These are phyloP conservation scores for Tinea trinotella DNA, from an alignment of 2,888 invertebrate genomes.

Conservation along the genomic window DNA sequence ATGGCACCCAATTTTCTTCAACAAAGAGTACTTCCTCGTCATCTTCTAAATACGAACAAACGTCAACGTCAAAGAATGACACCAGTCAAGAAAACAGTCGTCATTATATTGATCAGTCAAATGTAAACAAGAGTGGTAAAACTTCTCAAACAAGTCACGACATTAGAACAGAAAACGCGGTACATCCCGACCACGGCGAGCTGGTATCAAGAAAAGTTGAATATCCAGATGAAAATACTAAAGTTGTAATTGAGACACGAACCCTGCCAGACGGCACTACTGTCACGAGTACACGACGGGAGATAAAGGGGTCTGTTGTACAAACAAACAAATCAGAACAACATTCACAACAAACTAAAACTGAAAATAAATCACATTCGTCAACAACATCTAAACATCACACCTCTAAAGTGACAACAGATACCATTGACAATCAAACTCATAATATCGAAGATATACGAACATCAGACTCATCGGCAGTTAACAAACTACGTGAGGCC, in stretches of 20 bases:
- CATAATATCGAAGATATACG: background rate
- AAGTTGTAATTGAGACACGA: constrained; percentile 77
- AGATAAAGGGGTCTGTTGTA: constrained; percentile 62
- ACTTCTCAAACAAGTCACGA: background rate
- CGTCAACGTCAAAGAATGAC: constrained; percentile 47
- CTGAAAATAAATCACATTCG: background rate
- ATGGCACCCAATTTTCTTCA: constrained; percentile 49
- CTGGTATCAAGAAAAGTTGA: constrained; percentile 72
- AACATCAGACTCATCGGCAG: background rate
- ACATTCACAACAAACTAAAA: constrained; percentile 32
- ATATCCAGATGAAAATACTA: constrained; percentile 77
- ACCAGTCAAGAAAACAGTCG: constrained; percentile 31
- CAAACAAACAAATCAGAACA: constrained; percentile 46
- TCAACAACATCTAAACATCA: background rate
- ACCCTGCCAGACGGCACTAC: constrained; percentile 77
- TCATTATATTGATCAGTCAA: background rate
- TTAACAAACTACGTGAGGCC: background rate
- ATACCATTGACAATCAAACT: constrained; percentile 31
- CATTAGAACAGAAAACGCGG: background rate
- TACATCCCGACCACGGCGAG: no score
- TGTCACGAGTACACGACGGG: constrained; percentile 78
- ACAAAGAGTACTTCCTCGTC: constrained; percentile 49
- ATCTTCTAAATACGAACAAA: constrained; percentile 47
- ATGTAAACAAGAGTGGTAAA: background rate
- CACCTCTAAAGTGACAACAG: constrained; percentile 34